Base-by-base conservation (phyloP, 2,113 vertebrate genomes). In the Microcebus murinus region DNA sequence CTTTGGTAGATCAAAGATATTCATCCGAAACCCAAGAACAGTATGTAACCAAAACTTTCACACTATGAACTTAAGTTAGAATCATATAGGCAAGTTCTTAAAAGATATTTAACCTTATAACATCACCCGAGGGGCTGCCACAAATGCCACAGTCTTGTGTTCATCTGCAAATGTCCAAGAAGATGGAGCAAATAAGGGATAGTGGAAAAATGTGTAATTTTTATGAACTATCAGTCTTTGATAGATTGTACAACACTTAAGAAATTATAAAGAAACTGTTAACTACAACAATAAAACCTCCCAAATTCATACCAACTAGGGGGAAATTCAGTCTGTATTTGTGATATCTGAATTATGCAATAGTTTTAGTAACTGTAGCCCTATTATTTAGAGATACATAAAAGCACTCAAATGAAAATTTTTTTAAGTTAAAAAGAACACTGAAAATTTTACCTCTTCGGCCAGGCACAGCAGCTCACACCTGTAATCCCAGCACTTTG, bases 21-120 rank as follows among this genome's bases (percentile, higher is more conserved):
- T 99, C 98, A 99, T 99, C 98, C 99, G 99, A 98, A 99, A 99
- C 98, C 99, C 99, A 71, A 99, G 99, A 99, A 99, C 99, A 88
- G 99, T 99, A 98, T 59, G 99, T 98, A 92, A 93, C 82, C 39
- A 80, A 91, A 90, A 94, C 39, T 25, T 96, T 92, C 96, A 82
- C 39, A 4, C 34, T 70, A 85, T 55, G 70, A 86, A 45, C 70
- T 79, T 14, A 23, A 27, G 6, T 65, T 73, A 29, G n/a, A 42
- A 21, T 52, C 27, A 14, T 42, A 25, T 25, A 50, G 36, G 20
- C 67, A 61, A 50, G 21, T 82, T 88, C 74, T 93, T 70, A 82
- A 45, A 87, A 70, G 17, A 39, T 27, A 0, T 67, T 71, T 55
- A n/a, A 81, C 36, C 61, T 93, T 9, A 6, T 55, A 45, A 65